Evolutionary conservation across 2,797 vertebrate species (phyloP), one percentile per base, ranked within the genome.

Genomic region (Chanos chanos): DNA sequence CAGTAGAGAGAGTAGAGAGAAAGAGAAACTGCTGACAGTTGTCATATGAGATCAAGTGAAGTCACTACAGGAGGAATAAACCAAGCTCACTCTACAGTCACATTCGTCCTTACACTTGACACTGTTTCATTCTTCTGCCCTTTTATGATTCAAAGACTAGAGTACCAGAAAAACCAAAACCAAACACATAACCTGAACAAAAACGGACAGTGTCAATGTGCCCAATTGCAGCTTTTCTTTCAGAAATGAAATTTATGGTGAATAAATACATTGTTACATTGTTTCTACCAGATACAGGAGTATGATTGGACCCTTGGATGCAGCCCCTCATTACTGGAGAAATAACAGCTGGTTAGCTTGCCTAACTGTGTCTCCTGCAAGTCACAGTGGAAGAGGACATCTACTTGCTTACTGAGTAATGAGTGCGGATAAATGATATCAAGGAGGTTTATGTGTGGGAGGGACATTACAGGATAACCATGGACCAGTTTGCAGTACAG

Each of bases 1-100:
- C 27, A 18, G 27, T 22, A 24, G 24, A 27, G n/a, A 45, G 15
- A 49, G 47, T 49, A 13, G n/a, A 12, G 28, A 18, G 27, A 49
- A 52, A n/a, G n/a, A n/a, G n/a, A n/a, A 55, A 56, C 19, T 33
- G 43, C 56, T 45, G 56, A 64, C 1, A 34, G 43, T 48, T 47
- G 31, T 31, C 39, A 64, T 40, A 34, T 22, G 28, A 43, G 54
- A 31, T 56, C 19, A 64, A 22, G 13, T 47, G 49, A 18, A 56
- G 55, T 39, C 33, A 18, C 25, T 41, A 12, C 12, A 19, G 33
- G 13, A 47, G 48, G 28, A 51, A 47, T 10, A 33, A 63, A 25
- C 36, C 22, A 37, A 36, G 50, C 44, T 45, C 44, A 28, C 60
- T 43, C 8, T 10, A 51, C 18, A 12, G 41, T 37, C 37, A 41